Evolutionary conservation across 2,888 invertebrate genomes (phyloP).

Genomic region (Dryomyza anilis): DNA sequence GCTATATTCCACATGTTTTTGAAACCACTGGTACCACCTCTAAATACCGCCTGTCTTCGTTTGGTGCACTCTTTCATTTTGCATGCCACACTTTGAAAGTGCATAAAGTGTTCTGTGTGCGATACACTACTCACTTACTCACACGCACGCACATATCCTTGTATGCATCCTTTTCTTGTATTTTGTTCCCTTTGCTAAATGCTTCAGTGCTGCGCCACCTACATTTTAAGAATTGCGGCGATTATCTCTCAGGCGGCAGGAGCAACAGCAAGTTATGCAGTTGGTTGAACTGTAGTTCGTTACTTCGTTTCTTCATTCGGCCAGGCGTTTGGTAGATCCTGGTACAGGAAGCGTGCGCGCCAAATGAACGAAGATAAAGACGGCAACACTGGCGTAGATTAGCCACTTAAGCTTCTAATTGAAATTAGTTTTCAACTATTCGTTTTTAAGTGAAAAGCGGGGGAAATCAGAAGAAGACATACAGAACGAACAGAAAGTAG

Average conservation of each 20-base stretch:
- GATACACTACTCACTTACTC: background rate
- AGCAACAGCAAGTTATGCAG: too few species aligned
- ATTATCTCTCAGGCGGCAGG: background rate
- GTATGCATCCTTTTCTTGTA: background rate
- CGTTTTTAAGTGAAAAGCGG: background rate
- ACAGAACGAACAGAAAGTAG: too few species aligned
- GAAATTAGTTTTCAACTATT: constrained; percentile 30
- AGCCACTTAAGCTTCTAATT: constrained; percentile 32
- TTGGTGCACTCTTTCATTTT: constrained; percentile 9
- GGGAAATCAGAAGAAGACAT: background rate
- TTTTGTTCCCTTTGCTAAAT: background rate
- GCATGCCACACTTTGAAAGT: background rate
- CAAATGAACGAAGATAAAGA: constrained; percentile 8
- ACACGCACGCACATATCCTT: background rate
- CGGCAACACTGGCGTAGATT: constrained; percentile 26
- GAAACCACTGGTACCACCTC: too few species aligned
- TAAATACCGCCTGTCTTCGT: too few species aligned
- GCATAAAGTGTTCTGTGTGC: constrained; percentile 1
- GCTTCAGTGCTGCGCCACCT: background rate
- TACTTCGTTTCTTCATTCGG: too few species aligned
- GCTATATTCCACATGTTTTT: too few species aligned
- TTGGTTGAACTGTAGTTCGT: too few species aligned
- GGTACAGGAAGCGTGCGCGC: too few species aligned
- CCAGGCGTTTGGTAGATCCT: too few species aligned
- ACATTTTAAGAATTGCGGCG: constrained; percentile 2